Evolutionary conservation across 2,113 vertebrate genomes (phyloP).

Genomic region (Plotosus lineatus): DNA sequence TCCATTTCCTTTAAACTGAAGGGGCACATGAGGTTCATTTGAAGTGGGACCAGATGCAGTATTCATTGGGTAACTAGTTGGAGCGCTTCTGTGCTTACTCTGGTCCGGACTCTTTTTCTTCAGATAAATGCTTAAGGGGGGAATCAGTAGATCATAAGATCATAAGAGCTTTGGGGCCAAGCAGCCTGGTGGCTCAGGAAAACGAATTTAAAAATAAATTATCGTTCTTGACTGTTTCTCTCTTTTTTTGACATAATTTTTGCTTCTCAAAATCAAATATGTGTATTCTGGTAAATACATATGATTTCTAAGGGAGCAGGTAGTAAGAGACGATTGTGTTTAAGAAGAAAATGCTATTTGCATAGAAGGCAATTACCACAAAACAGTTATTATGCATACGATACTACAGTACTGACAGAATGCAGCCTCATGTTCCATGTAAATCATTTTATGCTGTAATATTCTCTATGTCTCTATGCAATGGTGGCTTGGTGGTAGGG

Average conservation of each 20-base stretch:
- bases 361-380: not conserved
- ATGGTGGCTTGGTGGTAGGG: too few relatives aligned
- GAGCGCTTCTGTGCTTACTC: conserved; percentile 10
- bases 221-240: not conserved
- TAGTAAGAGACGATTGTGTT: not conserved
- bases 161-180: not conserved
- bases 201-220: not conserved
- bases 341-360: not conserved
- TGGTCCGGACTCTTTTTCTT: not conserved
- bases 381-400: not conserved
- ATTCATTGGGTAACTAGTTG: conserved; percentile 25
- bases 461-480: too few relatives aligned
- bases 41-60: conserved; percentile 18
- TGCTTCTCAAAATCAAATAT: not conserved
- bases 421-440: not conserved
- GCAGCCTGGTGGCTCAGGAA: not conserved
- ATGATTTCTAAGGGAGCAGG: not conserved
- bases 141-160: too few relatives aligned
- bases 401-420: conserved; percentile 2
- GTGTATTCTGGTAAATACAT: not conserved
- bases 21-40: not conserved
- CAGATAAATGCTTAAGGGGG: not conserved
- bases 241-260: not conserved
- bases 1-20: conserved; percentile 24
- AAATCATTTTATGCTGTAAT: not conserved